Evolutionary conservation across 1,140 invertebrate genomes (phyloP).

Genomic region (Aleiodes sp.): DNA sequence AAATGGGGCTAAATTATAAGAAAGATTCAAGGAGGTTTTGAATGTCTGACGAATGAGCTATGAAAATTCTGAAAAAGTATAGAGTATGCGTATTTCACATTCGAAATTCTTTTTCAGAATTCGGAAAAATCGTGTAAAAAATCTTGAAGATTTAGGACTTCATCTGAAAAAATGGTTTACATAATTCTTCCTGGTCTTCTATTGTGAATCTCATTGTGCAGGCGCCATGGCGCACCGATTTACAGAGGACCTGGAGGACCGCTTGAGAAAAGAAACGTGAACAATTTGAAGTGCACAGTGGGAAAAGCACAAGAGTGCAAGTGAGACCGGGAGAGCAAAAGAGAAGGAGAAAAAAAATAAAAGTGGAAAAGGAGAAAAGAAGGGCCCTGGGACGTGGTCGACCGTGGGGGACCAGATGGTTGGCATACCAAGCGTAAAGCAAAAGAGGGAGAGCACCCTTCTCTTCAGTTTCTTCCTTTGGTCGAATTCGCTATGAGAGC

Average conservation of each 20-base stretch:
- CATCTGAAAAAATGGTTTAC: neutral
- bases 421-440: neutral
- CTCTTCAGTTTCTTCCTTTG: too few species aligned
- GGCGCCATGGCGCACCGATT: constrained; percentile 1
- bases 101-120: too few species aligned
- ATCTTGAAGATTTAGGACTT: too few species aligned
- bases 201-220: neutral
- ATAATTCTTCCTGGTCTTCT: neutral
- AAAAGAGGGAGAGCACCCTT: neutral
- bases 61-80: too few species aligned
- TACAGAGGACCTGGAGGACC: neutral
- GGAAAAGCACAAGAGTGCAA: neutral
- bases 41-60: too few species aligned
- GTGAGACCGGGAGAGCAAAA: too few species aligned
- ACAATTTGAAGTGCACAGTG: neutral
- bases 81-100: too few species aligned
- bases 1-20: too few species aligned
- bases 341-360: neutral
- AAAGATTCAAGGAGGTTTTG: too few species aligned
- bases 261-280: neutral
- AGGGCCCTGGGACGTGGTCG: neutral
- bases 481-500: neutral
- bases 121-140: too few species aligned
- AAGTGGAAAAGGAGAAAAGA: neutral
- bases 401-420: neutral